Evolutionary conservation across 2,797 vertebrate species (phyloP).

Genomic region (Pampus argenteus): DNA sequence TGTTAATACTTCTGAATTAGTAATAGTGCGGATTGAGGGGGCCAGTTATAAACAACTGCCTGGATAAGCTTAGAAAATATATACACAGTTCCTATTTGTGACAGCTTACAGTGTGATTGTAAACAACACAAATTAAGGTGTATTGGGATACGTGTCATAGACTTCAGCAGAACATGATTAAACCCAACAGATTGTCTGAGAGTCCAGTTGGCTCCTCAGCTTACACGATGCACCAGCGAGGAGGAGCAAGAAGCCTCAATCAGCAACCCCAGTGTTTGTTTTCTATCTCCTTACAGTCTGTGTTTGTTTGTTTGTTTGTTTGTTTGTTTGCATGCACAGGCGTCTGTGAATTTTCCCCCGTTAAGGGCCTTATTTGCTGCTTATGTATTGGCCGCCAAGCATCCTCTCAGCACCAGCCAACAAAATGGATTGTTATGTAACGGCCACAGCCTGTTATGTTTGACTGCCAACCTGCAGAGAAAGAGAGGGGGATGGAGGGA

Average conservation of each 20-base stretch:
- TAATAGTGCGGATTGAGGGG: not conserved
- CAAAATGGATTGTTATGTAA: conserved; percentile 71
- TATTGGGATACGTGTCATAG: conserved; percentile 18
- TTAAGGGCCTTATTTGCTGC: conserved; percentile 51
- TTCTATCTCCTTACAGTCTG: conserved; percentile 53
- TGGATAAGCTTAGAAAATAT: not conserved
- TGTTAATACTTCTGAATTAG: not conserved
- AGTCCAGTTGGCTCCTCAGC: conserved; percentile 47
- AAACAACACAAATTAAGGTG: conserved; percentile 22
- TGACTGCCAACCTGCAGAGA: conserved; percentile 67
- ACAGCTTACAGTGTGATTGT: conserved; percentile 15
- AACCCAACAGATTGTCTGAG: conserved; percentile 57
- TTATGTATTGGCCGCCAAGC: conserved; percentile 38
- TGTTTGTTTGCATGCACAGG: conserved; percentile 33
- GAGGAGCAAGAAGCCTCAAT: conserved; percentile 12
- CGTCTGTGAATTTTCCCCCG: conserved; percentile 43
- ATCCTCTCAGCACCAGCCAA: conserved; percentile 46
- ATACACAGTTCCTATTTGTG: not conserved
- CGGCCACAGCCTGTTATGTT: conserved; percentile 57
- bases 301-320: conserved; percentile 66
- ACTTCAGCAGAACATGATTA: conserved; percentile 40
- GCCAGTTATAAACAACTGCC: not conserved
- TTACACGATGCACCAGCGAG: conserved; percentile 25
- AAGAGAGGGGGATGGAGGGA: conserved; percentile 31
- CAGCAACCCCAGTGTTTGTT: conserved; percentile 47